Base-by-base conservation (phyloP, 2,888 invertebrate species). In the Rhagium mordax region DNA sequence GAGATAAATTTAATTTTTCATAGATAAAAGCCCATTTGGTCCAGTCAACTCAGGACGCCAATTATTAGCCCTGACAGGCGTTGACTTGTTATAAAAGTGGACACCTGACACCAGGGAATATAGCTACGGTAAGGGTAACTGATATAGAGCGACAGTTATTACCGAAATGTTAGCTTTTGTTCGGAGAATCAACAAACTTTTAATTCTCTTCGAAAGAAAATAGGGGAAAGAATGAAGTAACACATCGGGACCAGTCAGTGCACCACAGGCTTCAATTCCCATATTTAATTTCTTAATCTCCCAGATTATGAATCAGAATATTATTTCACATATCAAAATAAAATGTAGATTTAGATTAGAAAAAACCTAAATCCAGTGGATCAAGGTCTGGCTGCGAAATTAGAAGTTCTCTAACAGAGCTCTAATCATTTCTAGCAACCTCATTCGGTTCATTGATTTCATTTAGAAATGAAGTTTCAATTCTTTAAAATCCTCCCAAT, bases 111-210 rank as follows among this genome's bases (percentile, higher is more conserved):
- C 48, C 20, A 41, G 67, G 49, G 68, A 72, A 62, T 68, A 67
- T 55, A 48, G 59, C 41, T 21, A 51, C 27, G 53, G 7, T 27
- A 20, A 29, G 18, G 57, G 29, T 53, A 67, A 72, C 62, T 69
- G 68, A 72, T 72, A 68, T 59, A 21, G 72, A 69, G 21, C 69
- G 72, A 72, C 72, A 72, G 72, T 72, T 64, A 72, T 72, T 71
- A 71, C 49, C 18, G 18, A 71, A 57, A 48, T 65, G 70, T 65
- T 59, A 68, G 48, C 53, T 71, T 66, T 71, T 57, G 60, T 72
- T 51, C 62, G 20, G 41, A 66, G 15, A 67, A 61, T 67, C 67
- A 60, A 65, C 60, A 66, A 67, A 67, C 67, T 72, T 72, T 72
- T 72, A 67, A 72, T 67, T 72, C 67, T 15, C 8, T 70, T 15